Conservation (phyloP, 1,140 invertebrate species). For the Zaprionus davidi region DNA sequence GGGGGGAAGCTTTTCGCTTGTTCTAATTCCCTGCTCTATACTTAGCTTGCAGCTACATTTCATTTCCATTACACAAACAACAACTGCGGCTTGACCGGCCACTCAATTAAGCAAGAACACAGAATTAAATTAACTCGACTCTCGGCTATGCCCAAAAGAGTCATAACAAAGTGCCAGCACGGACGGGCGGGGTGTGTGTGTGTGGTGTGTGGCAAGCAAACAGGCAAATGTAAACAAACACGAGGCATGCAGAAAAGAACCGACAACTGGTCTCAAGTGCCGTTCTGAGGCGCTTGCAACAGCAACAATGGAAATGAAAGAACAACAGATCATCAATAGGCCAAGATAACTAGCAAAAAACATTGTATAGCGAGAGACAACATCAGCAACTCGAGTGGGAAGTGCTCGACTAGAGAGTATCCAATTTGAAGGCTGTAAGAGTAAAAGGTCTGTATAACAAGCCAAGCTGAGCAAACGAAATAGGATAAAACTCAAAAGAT, state of each 20-base stretch:
- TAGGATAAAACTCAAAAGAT: no score
- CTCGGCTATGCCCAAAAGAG: constrained; percentile 61
- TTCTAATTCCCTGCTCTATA: constrained; percentile 14
- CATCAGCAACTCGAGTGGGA: not conserved
- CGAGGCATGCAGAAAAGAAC: constrained; percentile 18
- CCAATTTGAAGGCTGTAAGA: not conserved
- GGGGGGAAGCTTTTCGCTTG: not conserved
- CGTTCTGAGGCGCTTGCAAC: constrained; percentile 45
- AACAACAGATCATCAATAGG: constrained; percentile 74
- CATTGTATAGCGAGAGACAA: not conserved
- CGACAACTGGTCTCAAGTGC: constrained; percentile 59
- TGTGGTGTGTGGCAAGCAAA: constrained; percentile 42
- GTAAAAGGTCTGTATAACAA: no score
- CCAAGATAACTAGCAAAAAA: constrained; percentile 37
- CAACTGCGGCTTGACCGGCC: constrained; percentile 45
- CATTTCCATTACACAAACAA: constrained; percentile 52
- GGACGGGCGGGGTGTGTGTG: not conserved
- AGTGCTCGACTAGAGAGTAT: not conserved
- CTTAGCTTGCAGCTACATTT: constrained; percentile 48
- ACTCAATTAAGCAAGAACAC: constrained; percentile 72
- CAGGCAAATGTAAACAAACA: constrained; percentile 67
- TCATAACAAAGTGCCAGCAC: constrained; percentile 56
- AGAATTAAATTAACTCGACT: constrained; percentile 75
- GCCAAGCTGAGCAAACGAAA: no score
- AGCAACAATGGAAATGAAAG: constrained; percentile 60